Evolutionary conservation across 2,113 vertebrate species (phyloP).

Genomic region (Colinus virginianus): DNA sequence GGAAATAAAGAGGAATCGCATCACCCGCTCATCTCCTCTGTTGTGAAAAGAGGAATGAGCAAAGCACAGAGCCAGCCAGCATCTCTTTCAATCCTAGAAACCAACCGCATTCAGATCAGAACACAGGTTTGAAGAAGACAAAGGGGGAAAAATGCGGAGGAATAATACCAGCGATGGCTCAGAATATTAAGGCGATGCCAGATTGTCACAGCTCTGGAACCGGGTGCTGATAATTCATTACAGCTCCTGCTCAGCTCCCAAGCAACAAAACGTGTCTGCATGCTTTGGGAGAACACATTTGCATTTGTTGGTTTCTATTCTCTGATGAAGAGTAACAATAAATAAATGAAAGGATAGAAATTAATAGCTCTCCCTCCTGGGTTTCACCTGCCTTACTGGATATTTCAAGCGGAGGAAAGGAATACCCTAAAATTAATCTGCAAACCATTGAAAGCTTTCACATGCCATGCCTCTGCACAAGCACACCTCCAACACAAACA

Average conservation of each 20-base stretch:
- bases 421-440: background rate
- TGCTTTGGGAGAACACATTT: background rate
- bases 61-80: background rate
- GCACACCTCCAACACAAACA: slow-evolving; percentile 13
- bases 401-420: background rate
- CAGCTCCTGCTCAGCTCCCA: slow-evolving; percentile 28
- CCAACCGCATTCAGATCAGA: slow-evolving; percentile 24
- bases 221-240: slow-evolving; percentile 19
- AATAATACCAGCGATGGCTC: slow-evolving; percentile 4
- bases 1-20: background rate
- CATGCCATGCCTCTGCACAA: background rate
- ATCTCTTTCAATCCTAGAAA: slow-evolving; percentile 15
- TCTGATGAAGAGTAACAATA: background rate
- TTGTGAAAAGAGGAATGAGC: slow-evolving; percentile 15
- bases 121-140: background rate
- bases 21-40: background rate
- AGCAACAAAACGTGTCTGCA: slow-evolving; percentile 21
- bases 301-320: slow-evolving; percentile 16
- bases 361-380: background rate
- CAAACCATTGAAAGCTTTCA: slow-evolving; percentile 1
- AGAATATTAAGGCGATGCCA: slow-evolving; percentile 48
- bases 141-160: background rate
- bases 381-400: background rate
- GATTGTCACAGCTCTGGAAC: slow-evolving; percentile 43
- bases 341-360: background rate